Conservation (phyloP, 2,888 invertebrate genomes). For the Andrena marginata region DNA sequence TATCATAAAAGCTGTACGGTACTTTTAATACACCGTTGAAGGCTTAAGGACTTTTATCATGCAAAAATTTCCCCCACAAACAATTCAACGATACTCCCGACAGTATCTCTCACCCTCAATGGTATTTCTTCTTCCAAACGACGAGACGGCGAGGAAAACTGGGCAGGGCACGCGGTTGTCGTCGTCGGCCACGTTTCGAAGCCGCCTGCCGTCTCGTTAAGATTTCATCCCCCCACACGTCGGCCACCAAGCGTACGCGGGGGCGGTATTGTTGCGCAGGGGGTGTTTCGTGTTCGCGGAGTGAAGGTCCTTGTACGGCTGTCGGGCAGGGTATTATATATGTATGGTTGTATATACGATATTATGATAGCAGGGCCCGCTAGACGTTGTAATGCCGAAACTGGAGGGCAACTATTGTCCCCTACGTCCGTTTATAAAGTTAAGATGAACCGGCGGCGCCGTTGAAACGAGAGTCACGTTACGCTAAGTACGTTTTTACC, state of each 20-base stretch:
- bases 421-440: constrained; percentile 63
- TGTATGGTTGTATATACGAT: constrained; percentile 70
- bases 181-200: constrained; percentile 41
- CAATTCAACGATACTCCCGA: neutral
- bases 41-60: too few species aligned
- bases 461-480: constrained; percentile 70
- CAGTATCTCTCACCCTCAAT: neutral
- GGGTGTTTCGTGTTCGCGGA: constrained; percentile 67
- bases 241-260: constrained; percentile 52
- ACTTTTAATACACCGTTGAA: too few species aligned
- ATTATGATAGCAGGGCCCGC: constrained; percentile 67
- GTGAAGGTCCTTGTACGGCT: constrained; percentile 73
- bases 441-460: constrained; percentile 64
- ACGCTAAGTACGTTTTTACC: constrained; percentile 63
- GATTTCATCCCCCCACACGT: constrained; percentile 64
- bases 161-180: constrained; percentile 22
- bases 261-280: constrained; percentile 31
- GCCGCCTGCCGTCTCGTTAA: constrained; percentile 60
- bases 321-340: constrained; percentile 71
- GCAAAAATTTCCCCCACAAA: too few species aligned
- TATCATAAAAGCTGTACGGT: too few species aligned
- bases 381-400: constrained; percentile 69
- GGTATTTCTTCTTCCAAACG: neutral
- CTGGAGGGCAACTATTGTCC: constrained; percentile 68
- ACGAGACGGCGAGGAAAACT: constrained; percentile 7